Conservation (phyloP, 2,797 vertebrate genomes). For the Enteromius paludinosus region DNA sequence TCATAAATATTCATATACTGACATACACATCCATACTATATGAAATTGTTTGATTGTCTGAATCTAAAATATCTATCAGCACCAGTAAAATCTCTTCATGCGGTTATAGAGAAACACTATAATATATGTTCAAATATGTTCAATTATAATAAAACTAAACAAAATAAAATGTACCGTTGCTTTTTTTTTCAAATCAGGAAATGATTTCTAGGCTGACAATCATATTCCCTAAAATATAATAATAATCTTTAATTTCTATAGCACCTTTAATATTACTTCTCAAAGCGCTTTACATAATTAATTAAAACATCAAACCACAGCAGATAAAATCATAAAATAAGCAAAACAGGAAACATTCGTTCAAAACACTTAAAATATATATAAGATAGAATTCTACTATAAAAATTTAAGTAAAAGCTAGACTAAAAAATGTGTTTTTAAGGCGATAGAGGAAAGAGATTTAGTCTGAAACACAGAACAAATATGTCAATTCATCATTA, state of each 20-base stretch:
- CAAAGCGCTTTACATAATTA: too few relatives aligned
- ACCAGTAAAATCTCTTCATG: background rate
- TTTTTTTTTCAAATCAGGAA: background rate
- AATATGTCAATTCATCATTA: background rate
- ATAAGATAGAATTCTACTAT: too few relatives aligned
- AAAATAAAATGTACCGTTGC: background rate
- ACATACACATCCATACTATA: background rate
- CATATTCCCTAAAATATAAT: background rate
- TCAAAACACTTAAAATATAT: too few relatives aligned
- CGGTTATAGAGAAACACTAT: too few relatives aligned
- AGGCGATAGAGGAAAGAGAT: too few relatives aligned
- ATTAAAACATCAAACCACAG: too few relatives aligned
- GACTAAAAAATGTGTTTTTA: too few relatives aligned
- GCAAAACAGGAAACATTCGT: too few relatives aligned
- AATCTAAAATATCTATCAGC: background rate
- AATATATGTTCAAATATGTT: background rate
- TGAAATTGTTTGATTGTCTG: background rate
- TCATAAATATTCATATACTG: background rate
- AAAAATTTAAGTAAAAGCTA: too few relatives aligned
- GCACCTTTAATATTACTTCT: too few relatives aligned
- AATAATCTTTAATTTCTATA: too few relatives aligned
- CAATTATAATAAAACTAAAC: background rate
- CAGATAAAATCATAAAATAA: too few relatives aligned
- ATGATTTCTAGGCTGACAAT: background rate
- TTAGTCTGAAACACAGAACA: background rate